phyloP scores from a whole-genome alignment of 2,888 invertebrate species.

The Pseudococcus viburni region DNA sequence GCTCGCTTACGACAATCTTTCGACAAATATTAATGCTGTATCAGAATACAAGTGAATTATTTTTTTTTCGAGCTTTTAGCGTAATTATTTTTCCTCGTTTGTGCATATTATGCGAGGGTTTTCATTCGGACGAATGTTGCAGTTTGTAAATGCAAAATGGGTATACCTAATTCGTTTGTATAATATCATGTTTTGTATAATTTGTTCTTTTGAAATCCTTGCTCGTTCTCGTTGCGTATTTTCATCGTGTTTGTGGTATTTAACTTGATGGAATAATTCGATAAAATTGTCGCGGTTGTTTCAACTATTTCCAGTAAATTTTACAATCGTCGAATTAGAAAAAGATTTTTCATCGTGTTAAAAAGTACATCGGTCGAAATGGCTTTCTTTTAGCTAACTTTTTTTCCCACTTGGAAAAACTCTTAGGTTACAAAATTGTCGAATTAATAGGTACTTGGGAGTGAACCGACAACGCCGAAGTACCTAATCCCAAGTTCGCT shows the following conservation, averaged over 20 bases:
- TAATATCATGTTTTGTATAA: neutral
- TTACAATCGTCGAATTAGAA: neutral
- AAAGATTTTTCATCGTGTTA: neutral
- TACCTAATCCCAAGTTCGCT: neutral
- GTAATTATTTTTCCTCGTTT: neutral
- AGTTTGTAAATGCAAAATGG: neutral
- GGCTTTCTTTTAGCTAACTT: neutral
- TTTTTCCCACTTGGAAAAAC: neutral
- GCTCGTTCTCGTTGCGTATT: neutral
- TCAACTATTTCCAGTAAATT: neutral
- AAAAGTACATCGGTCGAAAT: neutral
- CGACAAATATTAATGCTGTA: neutral
- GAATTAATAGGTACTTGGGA: conserved; percentile 14
- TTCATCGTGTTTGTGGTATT: neutral
- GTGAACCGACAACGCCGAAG: neutral
- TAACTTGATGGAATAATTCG: neutral
- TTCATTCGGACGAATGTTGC: neutral
- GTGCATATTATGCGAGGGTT: neutral
- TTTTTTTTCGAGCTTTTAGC: neutral
- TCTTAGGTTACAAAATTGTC: conserved; percentile 21
- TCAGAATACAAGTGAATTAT: conserved; percentile 1
- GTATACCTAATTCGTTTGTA: neutral
- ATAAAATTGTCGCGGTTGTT: neutral
- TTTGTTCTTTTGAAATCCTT: neutral
- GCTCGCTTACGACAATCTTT: neutral